Evolutionary conservation across 2,113 vertebrate genomes (phyloP).

Genomic region (Melanostigma gelatinosum): DNA sequence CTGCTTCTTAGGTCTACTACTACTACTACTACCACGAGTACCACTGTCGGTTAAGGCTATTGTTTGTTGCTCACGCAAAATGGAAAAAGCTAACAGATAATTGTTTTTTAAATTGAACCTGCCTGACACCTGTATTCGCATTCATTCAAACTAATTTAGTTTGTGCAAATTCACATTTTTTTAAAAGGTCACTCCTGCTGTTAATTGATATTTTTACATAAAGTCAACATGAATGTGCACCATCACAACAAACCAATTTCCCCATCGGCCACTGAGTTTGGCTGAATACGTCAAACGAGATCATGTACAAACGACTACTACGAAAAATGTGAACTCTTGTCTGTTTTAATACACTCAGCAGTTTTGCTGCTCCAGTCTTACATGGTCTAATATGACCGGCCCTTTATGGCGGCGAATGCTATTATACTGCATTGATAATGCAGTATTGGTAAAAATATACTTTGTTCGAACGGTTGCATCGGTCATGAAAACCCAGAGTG

Average conservation of each 20-base stretch:
- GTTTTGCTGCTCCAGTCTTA: neutral
- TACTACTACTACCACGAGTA: too few relatives aligned
- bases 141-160: neutral
- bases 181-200: neutral
- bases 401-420: neutral
- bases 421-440: too few relatives aligned
- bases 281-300: neutral
- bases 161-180: neutral
- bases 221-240: neutral
- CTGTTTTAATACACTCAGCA: neutral
- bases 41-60: neutral
- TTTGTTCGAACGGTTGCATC: too few relatives aligned
- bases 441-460: too few relatives aligned
- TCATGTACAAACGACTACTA: neutral
- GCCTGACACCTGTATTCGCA: neutral
- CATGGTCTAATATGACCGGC: neutral
- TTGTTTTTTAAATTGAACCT: neutral
- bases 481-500: too few relatives aligned
- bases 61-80: neutral
- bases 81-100: neutral
- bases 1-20: neutral
- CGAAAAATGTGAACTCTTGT: too few relatives aligned
- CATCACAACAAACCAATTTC: neutral
- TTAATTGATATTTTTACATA: neutral
- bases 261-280: neutral